Evolutionary conservation across 2,888 invertebrate genomes (phyloP).

Genomic region (Ennomos erosarius): DNA sequence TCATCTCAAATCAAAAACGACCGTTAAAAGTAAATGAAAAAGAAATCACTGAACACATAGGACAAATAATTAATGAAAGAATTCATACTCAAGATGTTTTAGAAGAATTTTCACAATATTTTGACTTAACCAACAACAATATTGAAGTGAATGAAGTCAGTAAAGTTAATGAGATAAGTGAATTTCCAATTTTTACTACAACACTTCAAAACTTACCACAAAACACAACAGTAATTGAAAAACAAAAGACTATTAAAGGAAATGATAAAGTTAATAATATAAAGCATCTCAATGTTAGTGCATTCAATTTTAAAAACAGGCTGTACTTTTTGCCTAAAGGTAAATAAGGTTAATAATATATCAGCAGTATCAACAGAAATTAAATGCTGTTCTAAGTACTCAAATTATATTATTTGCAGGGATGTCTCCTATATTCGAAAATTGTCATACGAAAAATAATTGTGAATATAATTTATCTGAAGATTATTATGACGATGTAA

Average conservation of each 20-base stretch:
- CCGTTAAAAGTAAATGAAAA: not conserved
- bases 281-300: not conserved
- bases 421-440: slow-evolving; percentile 82
- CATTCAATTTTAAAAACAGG: slow-evolving; percentile 72
- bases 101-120: slow-evolving; percentile 47
- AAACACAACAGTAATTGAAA: not conserved
- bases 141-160: not conserved
- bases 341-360: slow-evolving; percentile 36
- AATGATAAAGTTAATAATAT: slow-evolving; percentile 13
- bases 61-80: slow-evolving; percentile 7
- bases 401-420: slow-evolving; percentile 53
- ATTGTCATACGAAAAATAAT: slow-evolving; percentile 52
- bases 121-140: slow-evolving; percentile 26
- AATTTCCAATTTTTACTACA: slow-evolving; percentile 6
- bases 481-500: slow-evolving; percentile 70
- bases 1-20: not conserved
- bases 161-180: not conserved
- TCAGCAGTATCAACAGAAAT: not conserved
- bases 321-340: slow-evolving; percentile 86
- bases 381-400: not conserved
- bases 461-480: slow-evolving; percentile 48
- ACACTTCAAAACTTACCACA: not conserved
- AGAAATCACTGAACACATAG: slow-evolving; percentile 6
- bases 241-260: slow-evolving; percentile 5
- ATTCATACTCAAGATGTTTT: not conserved